Conservation (phyloP, 92 coral and sea anemone species). For the Epizoanthus ramosus region DNA sequence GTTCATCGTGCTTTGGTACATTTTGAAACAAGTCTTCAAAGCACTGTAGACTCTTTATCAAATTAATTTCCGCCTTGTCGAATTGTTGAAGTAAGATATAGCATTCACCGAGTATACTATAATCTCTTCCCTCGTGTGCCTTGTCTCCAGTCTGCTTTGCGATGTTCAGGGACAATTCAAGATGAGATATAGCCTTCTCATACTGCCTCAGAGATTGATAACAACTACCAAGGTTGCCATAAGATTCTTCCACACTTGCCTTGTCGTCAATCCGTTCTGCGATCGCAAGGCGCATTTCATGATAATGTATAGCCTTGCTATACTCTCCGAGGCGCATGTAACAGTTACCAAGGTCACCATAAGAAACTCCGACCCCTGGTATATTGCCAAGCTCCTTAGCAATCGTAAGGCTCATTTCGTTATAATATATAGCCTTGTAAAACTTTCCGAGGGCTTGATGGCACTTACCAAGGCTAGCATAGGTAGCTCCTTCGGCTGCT, state of each 20-base stretch:
- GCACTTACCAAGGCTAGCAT: not conserved
- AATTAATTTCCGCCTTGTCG: not conserved
- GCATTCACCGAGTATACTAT: not conserved
- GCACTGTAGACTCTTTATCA: too few relatives aligned
- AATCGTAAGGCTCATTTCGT: not conserved
- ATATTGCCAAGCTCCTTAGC: not conserved
- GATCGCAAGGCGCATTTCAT: not conserved
- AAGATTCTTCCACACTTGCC: not conserved
- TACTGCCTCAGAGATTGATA: not conserved
- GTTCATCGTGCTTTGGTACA: too few relatives aligned
- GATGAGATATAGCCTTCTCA: not conserved
- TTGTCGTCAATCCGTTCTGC: not conserved
- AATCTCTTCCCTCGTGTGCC: not conserved
- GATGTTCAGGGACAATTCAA: not conserved
- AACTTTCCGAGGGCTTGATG: not conserved
- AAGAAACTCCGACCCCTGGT: not conserved
- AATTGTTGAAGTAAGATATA: not conserved
- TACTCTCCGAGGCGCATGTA: not conserved
- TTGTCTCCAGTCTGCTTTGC: slow-evolving; percentile 11
- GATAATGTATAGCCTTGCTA: not conserved
- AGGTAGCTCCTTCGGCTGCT: not conserved
- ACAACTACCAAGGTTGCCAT: not conserved
- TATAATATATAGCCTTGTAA: not conserved
- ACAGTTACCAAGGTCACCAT: slow-evolving; percentile 1
- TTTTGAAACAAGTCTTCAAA: too few relatives aligned